These are phyloP conservation scores for Dermolepida albohirtum DNA, from an alignment of 2,888 invertebrate genomes.

Conservation along the genomic window DNA sequence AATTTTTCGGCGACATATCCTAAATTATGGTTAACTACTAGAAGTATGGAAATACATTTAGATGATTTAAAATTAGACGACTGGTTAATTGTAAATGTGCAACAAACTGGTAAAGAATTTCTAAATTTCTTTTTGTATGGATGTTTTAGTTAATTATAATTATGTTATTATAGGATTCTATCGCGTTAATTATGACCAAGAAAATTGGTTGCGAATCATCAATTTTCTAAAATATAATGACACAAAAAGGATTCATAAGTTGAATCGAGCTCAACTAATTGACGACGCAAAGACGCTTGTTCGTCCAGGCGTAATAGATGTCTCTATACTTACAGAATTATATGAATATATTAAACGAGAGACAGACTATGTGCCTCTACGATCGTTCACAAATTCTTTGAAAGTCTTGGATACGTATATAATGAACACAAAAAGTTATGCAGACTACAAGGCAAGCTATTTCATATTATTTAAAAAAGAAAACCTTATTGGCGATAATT, in stretches of 20 bases:
- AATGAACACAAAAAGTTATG: constrained; percentile 39
- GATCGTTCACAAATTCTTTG: constrained; percentile 59
- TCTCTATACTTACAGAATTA: constrained; percentile 69
- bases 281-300: constrained; percentile 78
- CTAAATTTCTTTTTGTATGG: no score
- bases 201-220: constrained; percentile 74
- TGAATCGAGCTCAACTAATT: constrained; percentile 80
- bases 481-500: no score
- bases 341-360: constrained; percentile 71
- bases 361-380: constrained; percentile 76
- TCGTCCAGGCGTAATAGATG: constrained; percentile 69
- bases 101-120: constrained; percentile 74
- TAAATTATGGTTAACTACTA: constrained; percentile 65
- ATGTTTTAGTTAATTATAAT: no score
- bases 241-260: constrained; percentile 66
- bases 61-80: constrained; percentile 56
- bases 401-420: constrained; percentile 47
- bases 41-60: constrained; percentile 50
- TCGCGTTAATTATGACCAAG: constrained; percentile 77
- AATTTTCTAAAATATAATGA: constrained; percentile 63
- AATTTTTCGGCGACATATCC: constrained; percentile 68
- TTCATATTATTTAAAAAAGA: no score
- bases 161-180: constrained; percentile 68
- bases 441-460: constrained; percentile 39
- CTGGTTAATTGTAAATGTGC: constrained; percentile 75